Evolutionary conservation across 2,113 vertebrate genomes (phyloP).

Genomic region (Ploceus nigricollis): DNA sequence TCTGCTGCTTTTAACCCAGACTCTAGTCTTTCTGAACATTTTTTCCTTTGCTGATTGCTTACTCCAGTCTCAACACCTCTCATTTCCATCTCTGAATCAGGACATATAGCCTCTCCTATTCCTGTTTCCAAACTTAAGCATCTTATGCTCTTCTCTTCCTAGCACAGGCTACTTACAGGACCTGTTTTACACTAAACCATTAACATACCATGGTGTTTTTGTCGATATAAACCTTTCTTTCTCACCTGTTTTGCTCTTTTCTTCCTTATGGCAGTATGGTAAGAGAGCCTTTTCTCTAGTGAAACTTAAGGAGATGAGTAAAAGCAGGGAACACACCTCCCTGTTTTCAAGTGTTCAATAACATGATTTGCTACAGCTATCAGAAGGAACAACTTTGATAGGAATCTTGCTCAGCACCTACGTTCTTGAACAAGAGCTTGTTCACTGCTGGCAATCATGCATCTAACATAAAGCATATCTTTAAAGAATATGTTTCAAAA

Average conservation of each 20-base stretch:
- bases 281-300: neutral
- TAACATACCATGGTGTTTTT: neutral
- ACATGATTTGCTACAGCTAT: neutral
- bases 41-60: neutral
- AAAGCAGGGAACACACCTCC: neutral
- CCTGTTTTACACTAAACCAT: neutral
- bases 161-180: neutral
- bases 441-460: neutral
- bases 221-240: neutral
- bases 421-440: neutral
- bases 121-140: neutral
- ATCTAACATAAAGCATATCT: neutral
- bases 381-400: neutral
- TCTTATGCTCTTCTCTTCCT: neutral
- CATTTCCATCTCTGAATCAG: neutral
- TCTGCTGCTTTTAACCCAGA: neutral
- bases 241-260: neutral
- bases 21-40: neutral
- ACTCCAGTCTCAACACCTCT: neutral
- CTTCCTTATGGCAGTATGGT: neutral
- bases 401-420: neutral
- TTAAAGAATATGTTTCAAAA: neutral
- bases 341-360: neutral
- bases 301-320: neutral
- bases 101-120: neutral